These are phyloP conservation scores for Oryzias woworae DNA, from an alignment of 2,113 vertebrate species.

Conservation along the genomic window DNA sequence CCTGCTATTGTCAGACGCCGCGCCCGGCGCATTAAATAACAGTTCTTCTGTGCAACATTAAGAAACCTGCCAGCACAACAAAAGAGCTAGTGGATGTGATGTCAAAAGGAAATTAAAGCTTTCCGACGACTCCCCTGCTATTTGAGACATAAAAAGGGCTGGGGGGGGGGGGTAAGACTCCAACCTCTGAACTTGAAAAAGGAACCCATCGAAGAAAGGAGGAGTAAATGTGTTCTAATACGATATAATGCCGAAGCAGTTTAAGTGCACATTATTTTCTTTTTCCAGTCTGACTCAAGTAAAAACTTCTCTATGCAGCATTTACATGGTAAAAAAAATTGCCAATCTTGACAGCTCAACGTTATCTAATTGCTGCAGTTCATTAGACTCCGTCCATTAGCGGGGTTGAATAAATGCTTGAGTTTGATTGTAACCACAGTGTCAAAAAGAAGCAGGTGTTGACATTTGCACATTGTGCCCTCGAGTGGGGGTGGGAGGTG, in stretches of 20 bases:
- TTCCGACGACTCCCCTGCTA: slow-evolving; percentile 52
- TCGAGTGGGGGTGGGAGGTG: neutral
- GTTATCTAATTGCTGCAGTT: slow-evolving; percentile 4
- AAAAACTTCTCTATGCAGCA: neutral
- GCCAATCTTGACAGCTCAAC: neutral
- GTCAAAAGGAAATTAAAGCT: slow-evolving; percentile 54
- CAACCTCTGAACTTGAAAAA: slow-evolving; percentile 18
- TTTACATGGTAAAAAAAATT: neutral
- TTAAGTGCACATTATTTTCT: slow-evolving; percentile 1
- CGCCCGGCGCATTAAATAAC: slow-evolving; percentile 70
- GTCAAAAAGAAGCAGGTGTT: slow-evolving; percentile 32
- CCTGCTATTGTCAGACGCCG: slow-evolving; percentile 54
- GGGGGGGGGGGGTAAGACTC: slow-evolving; percentile 7
- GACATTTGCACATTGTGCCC: slow-evolving; percentile 39
- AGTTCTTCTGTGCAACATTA: slow-evolving; percentile 66
- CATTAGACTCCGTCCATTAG: neutral
- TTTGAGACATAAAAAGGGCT: slow-evolving; percentile 27
- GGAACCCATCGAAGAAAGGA: slow-evolving; percentile 6
- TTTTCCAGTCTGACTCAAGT: neutral
- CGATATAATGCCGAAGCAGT: neutral
- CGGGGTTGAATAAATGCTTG: neutral
- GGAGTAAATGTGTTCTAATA: neutral
- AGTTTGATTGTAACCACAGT: slow-evolving; percentile 15
- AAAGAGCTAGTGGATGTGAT: slow-evolving; percentile 32
- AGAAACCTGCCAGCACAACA: slow-evolving; percentile 48